Percentiles rank a stretch among this genome's conserved stretches.
phyloP scores from a whole-genome alignment of 2,888 invertebrate species.

The Caenorhabditis virilis region DNA sequence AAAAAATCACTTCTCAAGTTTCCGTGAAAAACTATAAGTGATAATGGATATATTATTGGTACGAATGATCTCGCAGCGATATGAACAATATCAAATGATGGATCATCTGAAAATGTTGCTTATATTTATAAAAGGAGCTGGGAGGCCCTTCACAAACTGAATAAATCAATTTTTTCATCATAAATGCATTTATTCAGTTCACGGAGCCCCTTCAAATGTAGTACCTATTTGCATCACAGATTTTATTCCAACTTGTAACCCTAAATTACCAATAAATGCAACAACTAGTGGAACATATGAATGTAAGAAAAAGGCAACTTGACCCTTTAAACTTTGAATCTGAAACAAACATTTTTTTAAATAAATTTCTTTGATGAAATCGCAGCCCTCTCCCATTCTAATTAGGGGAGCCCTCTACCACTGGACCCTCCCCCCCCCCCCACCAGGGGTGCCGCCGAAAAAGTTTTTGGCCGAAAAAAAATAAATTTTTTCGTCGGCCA shows the following conservation, averaged over 20 bases:
- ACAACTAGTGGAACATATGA: neutral
- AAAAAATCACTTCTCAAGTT: slow-evolving; percentile 17
- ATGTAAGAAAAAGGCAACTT: neutral
- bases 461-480: no score
- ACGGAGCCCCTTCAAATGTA: neutral
- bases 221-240: neutral
- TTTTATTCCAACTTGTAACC: no score
- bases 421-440: no score
- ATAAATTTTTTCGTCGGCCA: no score
- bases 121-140: no score
- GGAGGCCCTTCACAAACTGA: no score
- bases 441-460: no score
- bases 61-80: slow-evolving; percentile 7
- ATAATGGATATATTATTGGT: slow-evolving; percentile 18
- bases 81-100: slow-evolving; percentile 10
- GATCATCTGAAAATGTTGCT: neutral
- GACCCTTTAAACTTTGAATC: neutral
- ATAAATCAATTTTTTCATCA: neutral
- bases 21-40: slow-evolving; percentile 9
- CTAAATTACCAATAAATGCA: neutral
- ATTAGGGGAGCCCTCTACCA: no score
- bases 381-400: no score
- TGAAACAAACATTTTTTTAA: no score
- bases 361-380: no score
- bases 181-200: neutral